phyloP scores from a whole-genome alignment of 2,113 vertebrate genomes.

The Rhea americana region DNA sequence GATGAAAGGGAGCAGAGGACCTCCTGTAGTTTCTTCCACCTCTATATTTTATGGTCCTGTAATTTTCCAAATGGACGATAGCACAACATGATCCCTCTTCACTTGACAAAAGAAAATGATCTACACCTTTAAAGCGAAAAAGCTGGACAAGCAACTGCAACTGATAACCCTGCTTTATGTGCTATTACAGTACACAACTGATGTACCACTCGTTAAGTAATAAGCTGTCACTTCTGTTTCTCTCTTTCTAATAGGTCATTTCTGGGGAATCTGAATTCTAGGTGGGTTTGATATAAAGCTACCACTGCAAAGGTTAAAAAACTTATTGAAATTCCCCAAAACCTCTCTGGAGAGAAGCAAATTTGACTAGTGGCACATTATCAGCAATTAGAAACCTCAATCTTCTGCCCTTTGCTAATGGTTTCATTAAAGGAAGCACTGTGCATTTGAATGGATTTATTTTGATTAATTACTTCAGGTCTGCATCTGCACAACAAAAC shows the following conservation, averaged over 20 bases:
- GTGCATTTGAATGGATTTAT: neutral
- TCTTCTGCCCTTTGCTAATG: conserved; percentile 49
- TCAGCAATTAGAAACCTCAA: conserved; percentile 44
- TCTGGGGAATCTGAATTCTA: neutral
- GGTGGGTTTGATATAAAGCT: neutral
- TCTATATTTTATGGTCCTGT: neutral
- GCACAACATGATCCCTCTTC: neutral
- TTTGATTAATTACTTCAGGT: conserved; percentile 32
- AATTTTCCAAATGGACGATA: neutral
- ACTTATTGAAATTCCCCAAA: neutral
- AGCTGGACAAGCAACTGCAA: neutral
- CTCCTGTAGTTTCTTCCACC: neutral
- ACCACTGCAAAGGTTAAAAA: conserved; percentile 15
- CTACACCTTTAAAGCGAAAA: neutral
- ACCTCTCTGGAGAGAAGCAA: neutral
- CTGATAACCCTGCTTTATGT: neutral
- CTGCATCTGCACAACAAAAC: neutral
- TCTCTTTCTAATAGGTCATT: neutral
- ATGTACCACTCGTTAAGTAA: neutral
- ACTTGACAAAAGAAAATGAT: neutral
- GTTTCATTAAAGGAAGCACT: conserved; percentile 42
- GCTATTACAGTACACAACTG: neutral
- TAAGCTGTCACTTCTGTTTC: neutral
- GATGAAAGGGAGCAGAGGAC: neutral
- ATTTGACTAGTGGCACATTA: neutral